Base-by-base conservation (phyloP, 2,797 vertebrate species). In the Macropodus opercularis region DNA sequence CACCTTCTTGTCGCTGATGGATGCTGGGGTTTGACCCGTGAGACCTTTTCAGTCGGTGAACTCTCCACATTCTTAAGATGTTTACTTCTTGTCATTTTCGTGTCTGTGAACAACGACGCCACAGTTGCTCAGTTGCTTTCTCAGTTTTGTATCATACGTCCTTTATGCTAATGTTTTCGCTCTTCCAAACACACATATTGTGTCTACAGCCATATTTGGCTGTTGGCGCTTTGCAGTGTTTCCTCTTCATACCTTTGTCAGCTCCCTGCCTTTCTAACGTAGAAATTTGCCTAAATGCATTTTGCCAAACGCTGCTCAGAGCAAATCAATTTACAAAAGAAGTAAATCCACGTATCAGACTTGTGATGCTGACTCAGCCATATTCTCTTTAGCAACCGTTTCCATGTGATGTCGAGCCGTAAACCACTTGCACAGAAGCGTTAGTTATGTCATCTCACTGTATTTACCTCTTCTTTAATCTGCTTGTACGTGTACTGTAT, bases 181-280 rank as follows among this genome's bases (percentile, higher is more conserved):
- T 88, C 75, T 86, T 77, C 58, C 55, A 49, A 80, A 82, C 84
- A 82, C 83, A 63, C 84, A 69, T 65, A 0, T n/a, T n/a, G n/a
- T n/a, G n/a, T n/a, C n/a, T n/a, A n/a, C n/a, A n/a, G 1, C 71
- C 71, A 75, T 77, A 66, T 77, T 81, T 58, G 58, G 63, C 63
- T 31, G 6, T 66, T 79, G 60, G 69, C 50, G 51, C 62, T 69
- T 63, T 36, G 64, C 44, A 0, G 57, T 56, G 36, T 63, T 38
- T 43, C 21, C n/a, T 31, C 24, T 39, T 40, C 51, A 19, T 40
- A 48, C 38, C 47, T 51, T 31, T 34, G 44, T 69, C 38, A 22
- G 63, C 63, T 68, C n/a, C n/a, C 2, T 22, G 44, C 41, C 62
- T 60, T 62, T 47, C 17, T 49, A 57, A 42, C 70, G 34, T 73